Evolutionary conservation across 2,113 vertebrate species (phyloP).

Genomic region (Rhineura floridana): DNA sequence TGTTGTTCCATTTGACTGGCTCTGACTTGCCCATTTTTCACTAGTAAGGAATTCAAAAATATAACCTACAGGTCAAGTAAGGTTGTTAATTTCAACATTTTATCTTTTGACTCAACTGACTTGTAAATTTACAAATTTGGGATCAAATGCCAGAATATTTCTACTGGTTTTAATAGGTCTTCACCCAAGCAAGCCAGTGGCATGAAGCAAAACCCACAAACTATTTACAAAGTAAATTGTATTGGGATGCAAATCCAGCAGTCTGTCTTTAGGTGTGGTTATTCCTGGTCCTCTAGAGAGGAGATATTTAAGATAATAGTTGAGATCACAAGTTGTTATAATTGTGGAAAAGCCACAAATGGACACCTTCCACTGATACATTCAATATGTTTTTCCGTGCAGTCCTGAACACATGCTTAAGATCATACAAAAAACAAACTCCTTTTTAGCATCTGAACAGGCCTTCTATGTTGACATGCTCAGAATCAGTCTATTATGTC

Average conservation of each 20-base stretch:
- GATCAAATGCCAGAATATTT: not conserved
- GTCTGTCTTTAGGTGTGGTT: not conserved
- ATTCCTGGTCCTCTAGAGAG: not conserved
- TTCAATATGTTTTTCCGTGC: not conserved
- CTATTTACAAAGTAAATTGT: not conserved
- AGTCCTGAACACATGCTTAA: not conserved
- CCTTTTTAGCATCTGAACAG: not conserved
- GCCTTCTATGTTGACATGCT: not conserved
- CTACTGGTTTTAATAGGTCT: not conserved
- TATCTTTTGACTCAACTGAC: not conserved
- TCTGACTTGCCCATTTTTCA: conserved; percentile 2
- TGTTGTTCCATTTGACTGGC: conserved; percentile 46
- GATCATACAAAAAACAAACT: not conserved
- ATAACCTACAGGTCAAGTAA: not conserved
- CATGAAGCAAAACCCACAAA: not conserved
- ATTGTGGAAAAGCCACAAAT: not conserved
- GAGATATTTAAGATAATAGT: not conserved
- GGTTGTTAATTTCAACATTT: not conserved
- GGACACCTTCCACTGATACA: not conserved
- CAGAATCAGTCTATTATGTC: not conserved
- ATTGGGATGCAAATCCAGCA: not conserved
- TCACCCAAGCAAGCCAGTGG: not conserved
- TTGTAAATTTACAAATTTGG: not conserved
- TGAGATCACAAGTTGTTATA: not conserved
- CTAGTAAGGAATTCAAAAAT: not conserved